phyloP scores from a whole-genome alignment of 2,797 vertebrate species.

The Rhincodon typus region DNA sequence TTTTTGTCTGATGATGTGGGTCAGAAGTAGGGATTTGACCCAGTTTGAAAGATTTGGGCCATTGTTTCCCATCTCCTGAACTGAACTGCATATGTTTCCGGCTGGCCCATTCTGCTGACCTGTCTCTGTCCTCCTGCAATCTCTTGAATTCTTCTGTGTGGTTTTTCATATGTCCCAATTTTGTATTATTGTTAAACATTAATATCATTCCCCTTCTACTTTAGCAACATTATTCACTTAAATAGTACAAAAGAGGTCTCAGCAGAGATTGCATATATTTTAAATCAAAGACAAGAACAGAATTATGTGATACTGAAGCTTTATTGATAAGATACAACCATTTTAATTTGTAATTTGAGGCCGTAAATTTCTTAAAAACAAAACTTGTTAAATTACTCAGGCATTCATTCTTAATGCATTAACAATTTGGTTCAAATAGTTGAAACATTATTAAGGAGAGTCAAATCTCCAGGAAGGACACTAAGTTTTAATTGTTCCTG shows the following conservation, averaged over 20 bases:
- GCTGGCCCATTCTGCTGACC: not conserved
- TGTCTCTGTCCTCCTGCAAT: not conserved
- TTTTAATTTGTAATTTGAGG: not conserved
- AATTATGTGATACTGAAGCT: not conserved
- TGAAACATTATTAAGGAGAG: not conserved
- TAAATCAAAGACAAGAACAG: not conserved
- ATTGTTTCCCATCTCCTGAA: not conserved
- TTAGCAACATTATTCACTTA: not conserved
- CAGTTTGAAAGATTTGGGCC: no score
- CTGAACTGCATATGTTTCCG: not conserved
- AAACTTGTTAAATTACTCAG: not conserved
- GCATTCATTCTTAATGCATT: not conserved
- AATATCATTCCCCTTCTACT: not conserved
- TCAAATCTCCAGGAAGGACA: no score
- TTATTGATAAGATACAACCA: not conserved
- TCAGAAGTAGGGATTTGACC: no score
- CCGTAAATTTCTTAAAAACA: not conserved
- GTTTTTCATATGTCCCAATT: not conserved
- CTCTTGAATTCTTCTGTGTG: not conserved
- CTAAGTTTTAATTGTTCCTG: not conserved
- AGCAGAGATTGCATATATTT: not conserved
- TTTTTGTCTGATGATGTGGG: no score
- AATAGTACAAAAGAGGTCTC: not conserved
- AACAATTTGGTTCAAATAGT: not conserved
- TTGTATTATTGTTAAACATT: not conserved